Evolutionary conservation across 2,888 invertebrate species (phyloP).

Genomic region (Cerastoderma edule): DNA sequence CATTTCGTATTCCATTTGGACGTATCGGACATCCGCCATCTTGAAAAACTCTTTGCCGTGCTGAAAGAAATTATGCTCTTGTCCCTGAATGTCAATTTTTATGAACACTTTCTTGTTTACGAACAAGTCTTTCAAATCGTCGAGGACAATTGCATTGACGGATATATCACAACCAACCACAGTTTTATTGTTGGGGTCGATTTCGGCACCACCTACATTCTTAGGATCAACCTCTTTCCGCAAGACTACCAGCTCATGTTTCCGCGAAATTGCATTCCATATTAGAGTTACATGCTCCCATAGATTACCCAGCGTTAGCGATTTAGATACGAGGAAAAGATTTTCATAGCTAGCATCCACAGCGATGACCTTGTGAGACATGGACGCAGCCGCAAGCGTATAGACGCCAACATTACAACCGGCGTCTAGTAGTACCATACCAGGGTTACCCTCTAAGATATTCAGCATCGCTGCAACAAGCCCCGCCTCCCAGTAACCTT

Average conservation of each 20-base stretch:
- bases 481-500: background rate
- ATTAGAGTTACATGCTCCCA: background rate
- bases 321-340: slow-evolving; percentile 14
- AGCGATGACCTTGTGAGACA: background rate
- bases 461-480: background rate
- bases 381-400: slow-evolving; percentile 1
- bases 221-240: background rate
- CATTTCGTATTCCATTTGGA: slow-evolving; percentile 1
- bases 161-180: background rate
- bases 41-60: background rate
- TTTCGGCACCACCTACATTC: background rate
- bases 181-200: background rate
- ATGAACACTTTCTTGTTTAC: background rate
- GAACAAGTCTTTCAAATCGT: background rate
- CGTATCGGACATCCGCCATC: background rate
- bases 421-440: background rate
- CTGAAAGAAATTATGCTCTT: background rate
- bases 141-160: background rate
- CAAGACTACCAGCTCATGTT: background rate
- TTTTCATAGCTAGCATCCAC: slow-evolving; percentile 12
- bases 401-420: slow-evolving; percentile 16
- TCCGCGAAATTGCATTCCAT: slow-evolving; percentile 10
- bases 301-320: background rate
- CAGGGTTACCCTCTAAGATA: background rate
- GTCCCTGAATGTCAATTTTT: background rate